Percentiles rank a stretch among this genome's conserved stretches.
These are phyloP conservation scores for Heliothis subflexa DNA, from an alignment of 1,140 invertebrate species.

Conservation along the genomic window DNA sequence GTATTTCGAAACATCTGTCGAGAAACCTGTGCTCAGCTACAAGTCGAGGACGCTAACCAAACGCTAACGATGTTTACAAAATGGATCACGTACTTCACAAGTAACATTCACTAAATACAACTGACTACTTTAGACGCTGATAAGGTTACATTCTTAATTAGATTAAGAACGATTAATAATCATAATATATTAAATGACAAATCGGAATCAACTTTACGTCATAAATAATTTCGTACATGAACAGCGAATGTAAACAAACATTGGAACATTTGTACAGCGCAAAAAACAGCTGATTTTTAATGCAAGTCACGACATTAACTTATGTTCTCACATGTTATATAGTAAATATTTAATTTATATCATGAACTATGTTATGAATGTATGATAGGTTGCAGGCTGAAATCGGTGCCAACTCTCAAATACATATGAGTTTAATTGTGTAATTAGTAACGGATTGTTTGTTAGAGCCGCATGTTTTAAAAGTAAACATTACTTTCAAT, in stretches of 20 bases:
- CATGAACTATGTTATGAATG: constrained; percentile 33
- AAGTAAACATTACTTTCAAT: constrained; percentile 46
- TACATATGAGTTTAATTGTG: constrained; percentile 46
- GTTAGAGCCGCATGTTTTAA: constrained; percentile 45
- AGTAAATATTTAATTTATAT: constrained; percentile 13
- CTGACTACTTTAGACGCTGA: constrained; percentile 49
- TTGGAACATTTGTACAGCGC: not conserved
- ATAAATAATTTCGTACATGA: not conserved
- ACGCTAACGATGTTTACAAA: constrained; percentile 78
- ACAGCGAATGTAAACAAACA: constrained; percentile 22
- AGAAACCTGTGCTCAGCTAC: constrained; percentile 21
- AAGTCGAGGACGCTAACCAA: constrained; percentile 63
- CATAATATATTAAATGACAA: not conserved
- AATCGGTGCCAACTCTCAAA: constrained; percentile 50
- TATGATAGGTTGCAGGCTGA: constrained; percentile 43
- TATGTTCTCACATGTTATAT: not conserved
- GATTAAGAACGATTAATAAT: constrained; percentile 16
- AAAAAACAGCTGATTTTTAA: not conserved
- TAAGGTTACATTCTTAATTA: constrained; percentile 43
- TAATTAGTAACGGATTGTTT: constrained; percentile 45
- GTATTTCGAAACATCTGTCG: constrained; percentile 30
- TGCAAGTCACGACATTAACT: constrained; percentile 4
- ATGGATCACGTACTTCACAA: constrained; percentile 75
- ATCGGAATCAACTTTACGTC: too few species aligned
- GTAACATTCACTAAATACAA: constrained; percentile 50